Conservation (phyloP, 2,113 vertebrate species). For the Tamias sibiricus region DNA sequence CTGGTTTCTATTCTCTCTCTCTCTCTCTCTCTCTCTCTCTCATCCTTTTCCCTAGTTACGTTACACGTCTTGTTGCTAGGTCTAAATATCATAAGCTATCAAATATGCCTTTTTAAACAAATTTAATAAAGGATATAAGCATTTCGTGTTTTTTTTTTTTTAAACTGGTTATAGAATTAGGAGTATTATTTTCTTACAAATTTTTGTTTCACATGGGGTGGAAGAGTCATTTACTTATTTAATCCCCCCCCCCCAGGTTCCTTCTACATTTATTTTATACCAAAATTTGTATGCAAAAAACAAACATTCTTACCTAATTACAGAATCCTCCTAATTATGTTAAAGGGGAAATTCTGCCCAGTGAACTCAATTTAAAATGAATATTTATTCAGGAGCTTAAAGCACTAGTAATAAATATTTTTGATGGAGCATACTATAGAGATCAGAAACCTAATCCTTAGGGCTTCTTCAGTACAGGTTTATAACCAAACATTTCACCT, state of each 20-base stretch:
- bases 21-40: neutral
- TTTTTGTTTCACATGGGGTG: neutral
- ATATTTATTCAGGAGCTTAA: conserved; percentile 83
- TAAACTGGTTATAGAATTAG: neutral
- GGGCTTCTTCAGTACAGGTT: conserved; percentile 86
- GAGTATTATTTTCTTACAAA: neutral
- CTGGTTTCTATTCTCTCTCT: neutral
- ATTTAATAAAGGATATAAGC: neutral
- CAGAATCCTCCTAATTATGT: conserved; percentile 82
- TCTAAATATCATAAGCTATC: neutral
- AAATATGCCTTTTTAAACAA: neutral
- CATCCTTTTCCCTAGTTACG: neutral
- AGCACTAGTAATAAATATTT: conserved; percentile 85
- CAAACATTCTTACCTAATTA: conserved; percentile 92
- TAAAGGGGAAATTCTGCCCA: conserved; percentile 84
- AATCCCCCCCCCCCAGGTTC: conserved; percentile 65
- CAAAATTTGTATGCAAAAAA: conserved; percentile 92
- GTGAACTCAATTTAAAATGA: conserved; percentile 74
- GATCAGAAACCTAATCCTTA: conserved; percentile 86
- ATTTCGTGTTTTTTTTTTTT: neutral
- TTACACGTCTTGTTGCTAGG: neutral
- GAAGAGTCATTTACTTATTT: neutral
- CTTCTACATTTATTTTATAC: conserved; percentile 92
- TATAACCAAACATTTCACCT: conserved; percentile 80
- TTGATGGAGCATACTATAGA: conserved; percentile 84